A percentile compares a stretch with the other conserved stretches of the same genome.
These are phyloP conservation scores for Varanus salvator DNA, from an alignment of 2,113 vertebrate species.

Conservation along the genomic window DNA sequence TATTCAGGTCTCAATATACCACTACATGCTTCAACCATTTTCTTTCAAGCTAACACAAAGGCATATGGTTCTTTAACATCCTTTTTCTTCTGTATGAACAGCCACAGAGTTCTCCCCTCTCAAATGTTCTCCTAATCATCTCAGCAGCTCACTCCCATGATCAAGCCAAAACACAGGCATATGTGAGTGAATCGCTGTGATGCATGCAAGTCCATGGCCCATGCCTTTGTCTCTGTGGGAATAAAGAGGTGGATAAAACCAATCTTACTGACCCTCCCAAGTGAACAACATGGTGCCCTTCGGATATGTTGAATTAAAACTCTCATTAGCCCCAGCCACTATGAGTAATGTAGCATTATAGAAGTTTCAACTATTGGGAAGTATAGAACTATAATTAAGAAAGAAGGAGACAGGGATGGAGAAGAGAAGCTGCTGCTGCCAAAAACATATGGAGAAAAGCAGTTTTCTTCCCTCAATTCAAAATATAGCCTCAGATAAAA, in stretches of 20 bases:
- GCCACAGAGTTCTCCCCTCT: background rate
- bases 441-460: too few relatives aligned
- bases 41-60: background rate
- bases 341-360: too few relatives aligned
- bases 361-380: too few relatives aligned
- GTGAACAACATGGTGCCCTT: too few relatives aligned
- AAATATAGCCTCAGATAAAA: background rate
- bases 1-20: too few relatives aligned
- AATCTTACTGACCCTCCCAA: background rate
- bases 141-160: background rate
- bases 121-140: background rate
- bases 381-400: too few relatives aligned
- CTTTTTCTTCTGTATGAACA: too few relatives aligned
- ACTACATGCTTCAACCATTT: background rate
- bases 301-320: too few relatives aligned
- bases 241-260: background rate
- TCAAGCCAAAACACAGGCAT: background rate
- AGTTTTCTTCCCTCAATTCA: background rate
- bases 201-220: background rate
- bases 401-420: too few relatives aligned
- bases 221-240: background rate
- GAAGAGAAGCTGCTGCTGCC: too few relatives aligned
- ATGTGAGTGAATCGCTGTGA: background rate
- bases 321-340: too few relatives aligned
- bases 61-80: background rate